These are phyloP conservation scores for Pterocles gutturalis DNA, from an alignment of 2,113 vertebrate species.

Conservation along the genomic window DNA sequence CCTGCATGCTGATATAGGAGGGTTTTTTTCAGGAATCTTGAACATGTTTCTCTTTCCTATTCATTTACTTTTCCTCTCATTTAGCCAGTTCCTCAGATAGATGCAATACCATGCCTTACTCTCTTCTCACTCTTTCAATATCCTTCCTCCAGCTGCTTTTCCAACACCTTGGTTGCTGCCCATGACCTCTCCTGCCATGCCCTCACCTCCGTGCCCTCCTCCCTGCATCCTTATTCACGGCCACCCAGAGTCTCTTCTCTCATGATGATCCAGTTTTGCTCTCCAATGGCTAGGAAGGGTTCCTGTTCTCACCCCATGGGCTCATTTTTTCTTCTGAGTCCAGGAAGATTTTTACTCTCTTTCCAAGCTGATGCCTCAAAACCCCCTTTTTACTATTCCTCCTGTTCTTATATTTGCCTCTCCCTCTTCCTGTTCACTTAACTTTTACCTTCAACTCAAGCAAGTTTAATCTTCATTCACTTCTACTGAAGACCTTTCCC, in stretches of 20 bases:
- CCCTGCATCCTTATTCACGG: not conserved
- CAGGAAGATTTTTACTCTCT: not conserved
- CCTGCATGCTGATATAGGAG: not conserved
- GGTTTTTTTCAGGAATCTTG: not conserved
- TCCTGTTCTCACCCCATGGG: not conserved
- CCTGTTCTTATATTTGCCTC: not conserved
- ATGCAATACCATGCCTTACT: not conserved
- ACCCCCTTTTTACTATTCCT: not conserved
- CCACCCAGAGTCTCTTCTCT: not conserved
- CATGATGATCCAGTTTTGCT: rapidly evolving
- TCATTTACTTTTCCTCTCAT: not conserved
- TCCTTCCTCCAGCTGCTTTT: not conserved
- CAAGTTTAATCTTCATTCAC: not conserved
- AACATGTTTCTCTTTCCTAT: not conserved
- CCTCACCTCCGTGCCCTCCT: not conserved
- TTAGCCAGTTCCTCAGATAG: not conserved
- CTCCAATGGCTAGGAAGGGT: not conserved
- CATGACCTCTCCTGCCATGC: not conserved
- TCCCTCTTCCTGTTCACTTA: not conserved
- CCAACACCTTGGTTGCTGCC: not conserved
- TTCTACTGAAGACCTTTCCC: not conserved
- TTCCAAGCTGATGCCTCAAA: not conserved
- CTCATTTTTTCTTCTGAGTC: not conserved
- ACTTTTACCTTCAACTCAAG: not conserved
- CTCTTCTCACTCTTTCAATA: not conserved